A percentile compares a stretch with the other conserved stretches of the same genome.
Evolutionary conservation across 2,888 invertebrate genomes (phyloP).

Genomic region (Mythimna pallens): DNA sequence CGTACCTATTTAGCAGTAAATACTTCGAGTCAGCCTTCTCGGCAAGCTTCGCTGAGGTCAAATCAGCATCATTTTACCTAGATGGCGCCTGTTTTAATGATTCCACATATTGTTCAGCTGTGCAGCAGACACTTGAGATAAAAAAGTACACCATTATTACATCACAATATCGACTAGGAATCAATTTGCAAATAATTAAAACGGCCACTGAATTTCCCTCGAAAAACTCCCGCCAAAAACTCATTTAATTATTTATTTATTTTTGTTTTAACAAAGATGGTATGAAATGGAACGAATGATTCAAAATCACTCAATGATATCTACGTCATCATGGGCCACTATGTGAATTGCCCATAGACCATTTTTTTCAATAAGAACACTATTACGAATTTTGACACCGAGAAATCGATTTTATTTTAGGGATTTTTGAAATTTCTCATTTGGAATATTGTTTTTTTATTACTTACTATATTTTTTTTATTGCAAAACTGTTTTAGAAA

Average conservation of each 20-base stretch:
- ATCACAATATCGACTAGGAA: too few species aligned
- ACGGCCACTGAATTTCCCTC: too few species aligned
- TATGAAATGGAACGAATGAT: background rate
- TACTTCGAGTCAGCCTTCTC: too few species aligned
- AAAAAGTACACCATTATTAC: too few species aligned
- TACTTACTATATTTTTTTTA: background rate
- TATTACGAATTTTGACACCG: conserved; percentile 11
- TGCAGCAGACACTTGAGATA: too few species aligned
- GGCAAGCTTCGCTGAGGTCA: too few species aligned
- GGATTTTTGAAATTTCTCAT: background rate
- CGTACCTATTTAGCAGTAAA: too few species aligned
- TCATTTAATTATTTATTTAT: background rate
- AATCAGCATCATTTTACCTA: too few species aligned
- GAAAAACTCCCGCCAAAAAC: too few species aligned
- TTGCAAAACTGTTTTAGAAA: conserved; percentile 11
- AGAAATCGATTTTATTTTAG: conserved; percentile 2
- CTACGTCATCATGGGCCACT: background rate
- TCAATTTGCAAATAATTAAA: too few species aligned
- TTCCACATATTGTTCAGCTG: too few species aligned
- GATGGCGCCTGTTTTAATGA: too few species aligned
- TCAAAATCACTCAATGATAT: background rate
- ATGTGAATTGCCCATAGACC: background rate
- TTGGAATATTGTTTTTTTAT: background rate
- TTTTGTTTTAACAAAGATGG: background rate
- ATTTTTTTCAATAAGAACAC: background rate